These are phyloP conservation scores for Parasteatoda tepidariorum DNA, from an alignment of 1,140 invertebrate species.

Conservation along the genomic window DNA sequence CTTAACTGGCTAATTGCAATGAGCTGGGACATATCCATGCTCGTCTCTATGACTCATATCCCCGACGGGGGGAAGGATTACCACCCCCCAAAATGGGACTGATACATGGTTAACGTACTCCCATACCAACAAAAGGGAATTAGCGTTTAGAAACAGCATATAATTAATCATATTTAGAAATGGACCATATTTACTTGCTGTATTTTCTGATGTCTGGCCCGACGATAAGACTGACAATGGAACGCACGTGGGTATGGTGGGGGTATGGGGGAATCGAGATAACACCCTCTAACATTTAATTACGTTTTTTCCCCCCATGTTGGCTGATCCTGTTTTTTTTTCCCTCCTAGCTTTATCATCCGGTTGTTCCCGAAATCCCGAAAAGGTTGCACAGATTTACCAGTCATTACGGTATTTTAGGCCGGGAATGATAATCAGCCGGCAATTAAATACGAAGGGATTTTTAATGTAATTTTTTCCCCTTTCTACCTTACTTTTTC, in stretches of 20 bases:
- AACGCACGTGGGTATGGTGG: background rate
- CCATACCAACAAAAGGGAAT: conserved; percentile 29
- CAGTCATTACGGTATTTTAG: conserved; percentile 46
- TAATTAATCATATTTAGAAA: conserved; percentile 60
- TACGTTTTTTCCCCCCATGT: conserved; percentile 29
- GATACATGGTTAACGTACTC: background rate
- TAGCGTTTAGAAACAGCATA: conserved; percentile 47
- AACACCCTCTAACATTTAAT: conserved; percentile 60
- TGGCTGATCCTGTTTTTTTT: conserved; percentile 20
- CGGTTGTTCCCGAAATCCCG: conserved; percentile 17
- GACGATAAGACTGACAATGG: conserved; percentile 55
- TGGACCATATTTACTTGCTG: conserved; percentile 39
- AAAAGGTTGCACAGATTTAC: conserved; percentile 32
- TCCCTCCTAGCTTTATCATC: conserved; percentile 17
- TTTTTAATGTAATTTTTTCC: conserved; percentile 26
- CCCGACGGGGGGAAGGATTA: background rate
- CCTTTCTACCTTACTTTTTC: background rate
- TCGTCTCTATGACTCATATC: background rate
- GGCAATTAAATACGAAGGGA: conserved; percentile 54
- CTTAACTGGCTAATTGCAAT: conserved; percentile 39
- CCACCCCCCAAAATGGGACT: background rate
- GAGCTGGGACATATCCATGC: conserved; percentile 25
- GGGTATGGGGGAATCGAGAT: conserved; percentile 5
- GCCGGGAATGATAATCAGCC: conserved; percentile 47
- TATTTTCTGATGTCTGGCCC: conserved; percentile 27